A percentile compares a stretch with the other conserved stretches of the same genome.
phyloP scores from a whole-genome alignment of 2,113 vertebrate genomes.

The Bujurquina vittata region DNA sequence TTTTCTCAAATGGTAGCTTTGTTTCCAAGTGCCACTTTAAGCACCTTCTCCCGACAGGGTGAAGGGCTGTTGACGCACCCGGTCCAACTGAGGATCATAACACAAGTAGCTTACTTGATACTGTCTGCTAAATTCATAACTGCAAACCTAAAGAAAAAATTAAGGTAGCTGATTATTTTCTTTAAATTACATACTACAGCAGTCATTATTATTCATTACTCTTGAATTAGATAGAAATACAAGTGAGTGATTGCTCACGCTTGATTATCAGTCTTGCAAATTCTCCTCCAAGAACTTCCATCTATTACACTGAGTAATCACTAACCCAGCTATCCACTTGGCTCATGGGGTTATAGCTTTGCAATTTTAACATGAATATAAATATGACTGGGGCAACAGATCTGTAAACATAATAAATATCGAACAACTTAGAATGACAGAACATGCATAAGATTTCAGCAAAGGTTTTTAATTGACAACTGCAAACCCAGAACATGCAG shows the following conservation, averaged over 20 bases:
- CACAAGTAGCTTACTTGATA: background rate
- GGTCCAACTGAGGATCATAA: background rate
- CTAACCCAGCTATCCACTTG: background rate
- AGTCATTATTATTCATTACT: background rate
- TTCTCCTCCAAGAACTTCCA: background rate
- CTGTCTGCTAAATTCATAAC: background rate
- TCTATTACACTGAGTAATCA: background rate
- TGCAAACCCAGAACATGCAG: background rate
- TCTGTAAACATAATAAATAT: background rate
- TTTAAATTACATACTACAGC: background rate
- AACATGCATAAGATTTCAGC: background rate
- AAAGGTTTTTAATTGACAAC: background rate
- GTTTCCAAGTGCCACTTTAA: background rate
- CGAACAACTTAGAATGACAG: background rate
- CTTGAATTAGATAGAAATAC: background rate
- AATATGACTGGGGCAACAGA: background rate
- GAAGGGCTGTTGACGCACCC: background rate
- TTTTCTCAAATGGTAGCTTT: background rate
- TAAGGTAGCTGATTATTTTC: background rate
- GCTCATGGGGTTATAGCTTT: background rate
- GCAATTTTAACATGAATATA: background rate
- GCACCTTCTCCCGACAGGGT: background rate
- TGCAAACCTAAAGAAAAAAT: background rate
- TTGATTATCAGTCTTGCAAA: background rate
- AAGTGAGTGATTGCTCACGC: background rate